Evolutionary conservation across 2,888 invertebrate genomes (phyloP), one percentile per base, ranked within the genome.

Genomic region (Xestia c-nigrum): DNA sequence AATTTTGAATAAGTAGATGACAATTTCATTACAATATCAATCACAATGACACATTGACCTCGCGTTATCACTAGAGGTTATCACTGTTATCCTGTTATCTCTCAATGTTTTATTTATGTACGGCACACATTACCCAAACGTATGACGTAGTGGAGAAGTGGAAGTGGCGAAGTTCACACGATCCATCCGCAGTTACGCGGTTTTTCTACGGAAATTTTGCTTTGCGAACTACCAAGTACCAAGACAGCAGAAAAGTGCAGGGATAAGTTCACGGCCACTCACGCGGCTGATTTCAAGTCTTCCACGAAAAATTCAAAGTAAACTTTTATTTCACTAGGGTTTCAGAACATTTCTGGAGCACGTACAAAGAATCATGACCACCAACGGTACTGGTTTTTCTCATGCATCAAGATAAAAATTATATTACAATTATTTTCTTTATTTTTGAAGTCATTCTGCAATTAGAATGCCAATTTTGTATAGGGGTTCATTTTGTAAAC

Each of bases 171-270:
- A 52, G 55, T 55, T n/a, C 21, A 31, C 9, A 6, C 14, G 12
- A 3, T 19, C 19, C 16, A 31, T 31, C 38, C 10, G 72, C 9
- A 78, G 57, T 24, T 78, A 78, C 65, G 79, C 2, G n/a, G 59
- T 64, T 75, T 50, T 75, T 3, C 74, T 24, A 16, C 71, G 52
- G 43, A 50, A 52, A 63, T 43, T 63, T 63, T 40, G 50, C 70
- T 52, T 70, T 52, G 43, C 40, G 43, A 43, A 50, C 63, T 43
- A 61, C 43, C 6, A 63, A 43, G 40, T 52, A 74, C 74, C 50
- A 31, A 43, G 52, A 19, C 31, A 46, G 46, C 50, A 71, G 61
- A 61, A 63, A 71, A 16, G 10, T 50, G 21, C 14, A 52, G 50
- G 7, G 2, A 14, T 19, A 50, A 7, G 10, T 47, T 24, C 31